Evolutionary conservation across 1,140 invertebrate genomes (phyloP).

Genomic region (Paraescarpia echinospica): DNA sequence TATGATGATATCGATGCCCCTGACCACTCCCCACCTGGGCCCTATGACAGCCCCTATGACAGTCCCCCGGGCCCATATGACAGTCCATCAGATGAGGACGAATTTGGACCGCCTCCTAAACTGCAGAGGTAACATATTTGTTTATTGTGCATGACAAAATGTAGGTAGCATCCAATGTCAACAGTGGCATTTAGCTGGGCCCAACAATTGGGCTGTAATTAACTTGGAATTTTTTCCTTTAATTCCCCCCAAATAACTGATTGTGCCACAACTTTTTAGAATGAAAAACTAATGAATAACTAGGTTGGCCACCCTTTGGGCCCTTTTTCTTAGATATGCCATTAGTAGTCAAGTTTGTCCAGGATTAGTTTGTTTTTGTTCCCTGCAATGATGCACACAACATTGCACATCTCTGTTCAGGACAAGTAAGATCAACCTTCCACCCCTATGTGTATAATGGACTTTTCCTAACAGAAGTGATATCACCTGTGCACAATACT

Average conservation of each 20-base stretch:
- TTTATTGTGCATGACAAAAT: conserved; percentile 45
- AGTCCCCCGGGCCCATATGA: conserved; percentile 47
- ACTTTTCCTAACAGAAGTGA: neutral
- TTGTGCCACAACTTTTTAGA: too few relatives aligned
- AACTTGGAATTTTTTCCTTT: too few relatives aligned
- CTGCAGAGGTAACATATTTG: conserved; percentile 41
- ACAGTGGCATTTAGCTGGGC: too few relatives aligned
- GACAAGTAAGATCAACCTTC: neutral
- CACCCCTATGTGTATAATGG: neutral
- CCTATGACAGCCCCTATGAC: conserved; percentile 33
- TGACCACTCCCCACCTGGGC: conserved; percentile 20
- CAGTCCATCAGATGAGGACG: conserved; percentile 48
- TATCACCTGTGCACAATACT: neutral
- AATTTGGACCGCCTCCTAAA: conserved; percentile 35
- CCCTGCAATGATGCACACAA: neutral
- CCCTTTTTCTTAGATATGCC: too few relatives aligned
- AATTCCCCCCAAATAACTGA: too few relatives aligned
- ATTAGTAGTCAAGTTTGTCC: neutral
- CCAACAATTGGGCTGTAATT: too few relatives aligned
- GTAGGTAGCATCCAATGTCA: too few relatives aligned
- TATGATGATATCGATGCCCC: conserved; percentile 13
- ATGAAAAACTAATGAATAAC: too few relatives aligned
- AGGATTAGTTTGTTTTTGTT: neutral
- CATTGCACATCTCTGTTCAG: neutral
- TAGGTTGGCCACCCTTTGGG: too few relatives aligned